phyloP scores from a whole-genome alignment of 2,888 invertebrate genomes.

The Cataglyphis cursor region DNA sequence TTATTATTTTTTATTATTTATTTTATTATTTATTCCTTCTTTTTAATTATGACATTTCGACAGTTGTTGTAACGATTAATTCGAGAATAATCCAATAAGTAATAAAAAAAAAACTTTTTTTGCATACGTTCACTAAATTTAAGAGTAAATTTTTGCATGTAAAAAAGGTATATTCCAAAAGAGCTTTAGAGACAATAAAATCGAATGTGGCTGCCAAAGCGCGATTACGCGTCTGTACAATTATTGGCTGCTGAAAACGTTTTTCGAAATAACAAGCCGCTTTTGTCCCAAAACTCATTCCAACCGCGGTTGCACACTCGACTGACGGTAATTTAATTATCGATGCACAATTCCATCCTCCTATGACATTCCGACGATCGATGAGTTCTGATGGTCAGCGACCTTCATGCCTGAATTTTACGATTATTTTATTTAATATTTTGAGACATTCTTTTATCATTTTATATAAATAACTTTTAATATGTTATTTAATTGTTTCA shows the following conservation, averaged over 20 bases:
- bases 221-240: conserved; percentile 37
- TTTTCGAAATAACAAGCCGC: conserved; percentile 55
- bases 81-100: background rate
- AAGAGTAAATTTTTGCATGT: background rate
- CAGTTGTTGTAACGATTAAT: background rate
- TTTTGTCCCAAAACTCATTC: conserved; percentile 57
- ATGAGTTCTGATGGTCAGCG: conserved; percentile 44
- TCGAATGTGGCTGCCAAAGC: conserved; percentile 29
- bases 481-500: background rate
- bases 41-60: background rate
- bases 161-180: background rate
- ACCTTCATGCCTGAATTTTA: conserved; percentile 36
- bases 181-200: conserved; percentile 16
- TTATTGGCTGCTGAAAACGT: conserved; percentile 49
- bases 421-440: conserved; percentile 20
- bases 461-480: background rate
- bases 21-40: background rate
- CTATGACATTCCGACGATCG: conserved; percentile 38
- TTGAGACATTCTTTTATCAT: background rate
- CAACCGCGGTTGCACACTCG: conserved; percentile 43
- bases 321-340: conserved; percentile 62
- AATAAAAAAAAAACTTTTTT: background rate
- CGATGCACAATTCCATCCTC: conserved; percentile 40
- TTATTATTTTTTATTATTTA: no score
- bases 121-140: background rate